Evolutionary conservation across 2,888 invertebrate species (phyloP), one percentile per base, ranked within the genome.

Genomic region (Cephonodes hylas): DNA sequence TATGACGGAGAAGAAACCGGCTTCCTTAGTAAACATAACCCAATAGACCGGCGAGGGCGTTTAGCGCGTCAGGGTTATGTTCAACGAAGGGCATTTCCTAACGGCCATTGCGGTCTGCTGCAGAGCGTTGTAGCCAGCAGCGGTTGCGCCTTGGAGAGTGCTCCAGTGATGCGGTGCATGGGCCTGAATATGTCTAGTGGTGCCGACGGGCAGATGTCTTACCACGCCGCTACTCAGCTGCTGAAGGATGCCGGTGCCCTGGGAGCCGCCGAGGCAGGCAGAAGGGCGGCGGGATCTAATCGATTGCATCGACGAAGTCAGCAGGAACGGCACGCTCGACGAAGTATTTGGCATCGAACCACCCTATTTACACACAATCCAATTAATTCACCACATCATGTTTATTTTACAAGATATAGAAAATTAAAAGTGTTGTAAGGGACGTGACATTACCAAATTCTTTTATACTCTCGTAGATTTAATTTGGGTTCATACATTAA

Each of bases 221-320:
- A 97, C 97, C 96, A 98, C 96, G 94, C 97, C 97, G 91, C 96
- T 95, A 94, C 97, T 97, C 85, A 98, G 93, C 90, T 97, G 97
- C 83, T 97, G 97, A 73, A 98, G 93, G 66, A 98, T 92, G 70
- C 96, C 96, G 68, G 96, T 94, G 77, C 96, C 96, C 78, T 94
- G 95, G 60, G 95, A 95, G 76, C 94, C 94, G 81, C 95, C 95
- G 71, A 96, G 90, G 78, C 95, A 95, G 42, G 85, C 83, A 15
- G 80, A 96, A 93, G 79, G 96, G 61, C 96, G 94, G 62, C 96
- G 95, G 67, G 96, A 95, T 93, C 95, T 85, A 95, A 96, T 84
- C 42, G 90, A 89, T 76, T 87, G 87, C 88, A 86, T 86, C 60
- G 90, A 89, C 42, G 89, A 95, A 75, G 96, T 96, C 79, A 96